Evolutionary conservation across 2,113 vertebrate genomes (phyloP), one percentile per base, ranked within the genome.

Genomic region (Chionis minor): DNA sequence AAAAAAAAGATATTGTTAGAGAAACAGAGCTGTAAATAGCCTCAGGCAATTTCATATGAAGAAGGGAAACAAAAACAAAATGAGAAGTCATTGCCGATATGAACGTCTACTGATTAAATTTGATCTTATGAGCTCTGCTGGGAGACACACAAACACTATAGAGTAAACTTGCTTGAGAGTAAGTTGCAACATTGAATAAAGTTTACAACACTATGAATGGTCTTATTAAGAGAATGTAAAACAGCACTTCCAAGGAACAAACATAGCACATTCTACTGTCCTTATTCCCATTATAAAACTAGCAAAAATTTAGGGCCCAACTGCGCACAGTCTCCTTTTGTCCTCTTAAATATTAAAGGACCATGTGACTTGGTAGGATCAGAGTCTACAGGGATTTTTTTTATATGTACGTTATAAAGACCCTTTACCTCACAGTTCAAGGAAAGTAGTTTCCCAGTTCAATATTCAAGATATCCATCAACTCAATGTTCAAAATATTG

Each of bases 21-120:
- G 51, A 93, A 93, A 86, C 19, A 62, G 38, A 81, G 30, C 59
- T 56, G 42, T 91, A 94, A 91, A 70, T 93, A 88, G 14, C 63
- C 67, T 83, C n/a, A 79, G 69, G 93, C 90, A 78, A 51, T 94
- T 94, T 95, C 62, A 94, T 89, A 80, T 81, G 28, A 71, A 92
- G 88, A 95, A 83, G 2, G 70, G 84, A 95, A 96, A 86, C 61
- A 95, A 88, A 92, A 96, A 8, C 82, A 96, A 84, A 63, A 87
- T 75, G 71, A 92, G 59, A 96, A 92, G 74, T 85, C 54, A 10
- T 87, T 92, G 96, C 69, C 81, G 90, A 83, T 44, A 51, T 73
- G 75, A 96, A 90, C 70, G 40, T 96, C n/a, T 78, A 30, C 86
- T 92, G 86, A 96, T 96, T 96, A 96, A 88, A 97, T 96, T 90